Base-by-base conservation (phyloP, 2,797 vertebrate genomes). In the Bradypodion ventrale region DNA sequence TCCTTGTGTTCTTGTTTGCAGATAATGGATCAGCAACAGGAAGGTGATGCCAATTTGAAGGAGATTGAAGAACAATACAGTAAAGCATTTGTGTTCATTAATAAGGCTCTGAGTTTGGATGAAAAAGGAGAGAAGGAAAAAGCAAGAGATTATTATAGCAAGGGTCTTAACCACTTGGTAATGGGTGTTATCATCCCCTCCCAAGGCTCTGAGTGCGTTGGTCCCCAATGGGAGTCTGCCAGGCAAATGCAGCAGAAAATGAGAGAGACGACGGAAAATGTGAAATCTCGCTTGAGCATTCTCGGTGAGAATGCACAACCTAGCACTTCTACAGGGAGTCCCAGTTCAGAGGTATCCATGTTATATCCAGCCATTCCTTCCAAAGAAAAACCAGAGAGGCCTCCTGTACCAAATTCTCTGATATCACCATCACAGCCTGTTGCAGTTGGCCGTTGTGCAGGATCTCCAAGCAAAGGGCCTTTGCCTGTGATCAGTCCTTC, bases 181-280 rank as follows among this genome's bases (percentile, higher is more conserved):
- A 92, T 95, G 92, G 98, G 96, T 82, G 85, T 98, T 80, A 96
- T 95, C 8, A 94, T 99, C 90, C 96, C 97, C 0, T 96, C 96
- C 0, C 87, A 87, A 4, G 97, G 97, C 2, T 94, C 95, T 1
- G 95, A 96, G 0, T 97, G 96, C 32, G 75, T 82, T 0, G 97
- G 98, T 4, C 86, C 95, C 74, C 95, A 94, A 73, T 99, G 98
- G 98, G 97, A 98, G 2, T 95, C 96, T 2, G 98, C 97, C 56
- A 95, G 97, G 73, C 96, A 98, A 93, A 99, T 98, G 98, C 98
- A 99, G 25, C 93, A 94, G 89, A 99, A 99, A 93, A 99, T 99
- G 98, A 96, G 95, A 88, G 98, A 98, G 91, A 99, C 98, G 0
- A 93, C 99, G 25, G 96, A 95, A 89, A 99, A 99, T 3, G 99